Evolutionary conservation across 2,888 invertebrate species (phyloP).

Genomic region (Lumbricus terrestris): DNA sequence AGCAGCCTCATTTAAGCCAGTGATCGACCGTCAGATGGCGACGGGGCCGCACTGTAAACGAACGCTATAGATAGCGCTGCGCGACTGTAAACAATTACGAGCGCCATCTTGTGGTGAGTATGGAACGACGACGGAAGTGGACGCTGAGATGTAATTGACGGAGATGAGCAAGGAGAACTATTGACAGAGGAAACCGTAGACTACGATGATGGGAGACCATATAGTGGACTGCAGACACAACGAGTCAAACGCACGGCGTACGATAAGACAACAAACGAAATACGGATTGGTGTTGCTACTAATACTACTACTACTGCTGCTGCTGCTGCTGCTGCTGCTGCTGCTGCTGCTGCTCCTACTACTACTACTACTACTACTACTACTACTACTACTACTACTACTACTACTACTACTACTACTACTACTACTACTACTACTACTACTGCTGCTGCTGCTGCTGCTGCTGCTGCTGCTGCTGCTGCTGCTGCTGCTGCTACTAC

Average conservation of each 20-base stretch:
- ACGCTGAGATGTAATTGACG: not conserved
- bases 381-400: too few relatives aligned
- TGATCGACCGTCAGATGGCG: not conserved
- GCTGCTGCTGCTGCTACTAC: too few relatives aligned
- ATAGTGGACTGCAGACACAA: not conserved
- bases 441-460: too few relatives aligned
- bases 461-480: too few relatives aligned
- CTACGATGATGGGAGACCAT: not conserved
- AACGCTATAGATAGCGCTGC: not conserved
- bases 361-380: too few relatives aligned
- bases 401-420: too few relatives aligned
- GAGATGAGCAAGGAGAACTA: not conserved
- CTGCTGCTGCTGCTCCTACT: not conserved
- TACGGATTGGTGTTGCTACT: not conserved
- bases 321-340: not conserved
- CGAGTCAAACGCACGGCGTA: not conserved
- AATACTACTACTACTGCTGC: constrained; percentile 6
- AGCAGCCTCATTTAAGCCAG: not conserved
- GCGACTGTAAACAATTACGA: not conserved
- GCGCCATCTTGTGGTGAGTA: not conserved
- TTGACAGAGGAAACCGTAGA: not conserved
- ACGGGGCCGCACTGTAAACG: not conserved
- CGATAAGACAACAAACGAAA: not conserved
- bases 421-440: too few relatives aligned
- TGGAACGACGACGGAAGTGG: not conserved